Base-by-base conservation (phyloP, 2,797 vertebrate genomes). In the Cuculus canorus region DNA sequence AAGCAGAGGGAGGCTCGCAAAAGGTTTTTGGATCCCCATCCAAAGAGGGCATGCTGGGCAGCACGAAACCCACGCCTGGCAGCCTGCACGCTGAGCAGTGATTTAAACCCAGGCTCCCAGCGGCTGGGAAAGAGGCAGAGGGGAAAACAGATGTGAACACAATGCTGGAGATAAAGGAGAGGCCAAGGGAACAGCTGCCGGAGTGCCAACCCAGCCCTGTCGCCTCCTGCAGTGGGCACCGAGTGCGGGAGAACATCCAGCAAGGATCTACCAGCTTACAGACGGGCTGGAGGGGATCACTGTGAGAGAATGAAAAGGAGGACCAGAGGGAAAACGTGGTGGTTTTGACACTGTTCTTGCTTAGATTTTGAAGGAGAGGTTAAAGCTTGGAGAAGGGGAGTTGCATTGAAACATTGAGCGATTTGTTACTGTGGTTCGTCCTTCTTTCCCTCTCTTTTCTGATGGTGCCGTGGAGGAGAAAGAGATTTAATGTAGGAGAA, bases 81-180 rank as follows among this genome's bases (percentile, higher is more conserved):
- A 93, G 95, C 92, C 71, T 21, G 61, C 21, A 12, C 11, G 37
- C 83, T 73, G 92, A 94, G 82, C 93, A 30, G 95, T 92, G 94
- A 92, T 96, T 95, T 94, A 95, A 95, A 94, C 85, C 78, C 86
- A 75, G 61, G 77, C 86, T 95, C 59, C 77, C 90, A 79, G 92
- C 8, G 9, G 88, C 75, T 48, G 90, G 87, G 84, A 71, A 61
- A 60, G 82, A 93, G 93, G 82, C 94, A 93, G 92, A 85, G 94
- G 53, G 89, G 81, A 65, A 91, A 93, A 47, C 95, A 96, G 96
- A 96, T 96, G 95, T 91, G 93, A 96, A 82, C 76, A 91, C 93
- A 90, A 86, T 83, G 95, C 73, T 83, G 95, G 95, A 96, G 92
- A 96, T 96, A 96, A 90, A 96, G 93, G 89, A 93, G 92, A 96